These are phyloP conservation scores for pig (Sus scrofa) DNA, from an alignment of 2,113 vertebrate species.

Conservation along the genomic window T2T-Sscrofa CM000814.6:87446501-87447000, in stretches of 20 bases:
- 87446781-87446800: background rate
- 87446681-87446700: background rate
- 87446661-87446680: background rate
- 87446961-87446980: no score
- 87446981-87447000: no score
- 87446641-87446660: background rate
- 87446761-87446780: background rate
- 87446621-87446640: background rate
- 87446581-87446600: background rate
- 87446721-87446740: background rate
- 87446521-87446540: background rate
- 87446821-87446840: no score
- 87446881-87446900: no score
- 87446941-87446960: no score
- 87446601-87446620: background rate
- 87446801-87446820: background rate
- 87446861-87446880: no score
- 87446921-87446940: no score
- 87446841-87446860: no score
- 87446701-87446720: background rate
- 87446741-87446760: conserved; percentile 12
- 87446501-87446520: conserved; percentile 6
- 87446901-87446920: no score
- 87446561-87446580: background rate
- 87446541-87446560: background rate